These are phyloP conservation scores for Meteorus cinctellus DNA, from an alignment of 2,888 invertebrate species.

Conservation along the genomic window DNA sequence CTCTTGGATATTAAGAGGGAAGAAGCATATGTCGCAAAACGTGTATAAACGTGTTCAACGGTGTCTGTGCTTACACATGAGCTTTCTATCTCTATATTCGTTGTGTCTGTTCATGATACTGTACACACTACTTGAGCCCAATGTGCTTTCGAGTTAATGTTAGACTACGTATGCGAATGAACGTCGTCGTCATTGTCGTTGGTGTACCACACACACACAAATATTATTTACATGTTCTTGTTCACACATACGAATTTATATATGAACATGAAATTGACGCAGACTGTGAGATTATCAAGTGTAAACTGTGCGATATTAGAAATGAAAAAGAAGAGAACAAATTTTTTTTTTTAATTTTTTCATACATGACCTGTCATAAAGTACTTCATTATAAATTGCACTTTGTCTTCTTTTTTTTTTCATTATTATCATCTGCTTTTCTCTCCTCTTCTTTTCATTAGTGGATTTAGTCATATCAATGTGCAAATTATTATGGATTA, in stretches of 20 bases:
- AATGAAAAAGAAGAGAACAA: slow-evolving; percentile 54
- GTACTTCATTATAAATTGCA: slow-evolving; percentile 59
- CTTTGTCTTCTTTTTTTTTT: background rate
- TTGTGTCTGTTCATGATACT: background rate
- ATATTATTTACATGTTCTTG: background rate
- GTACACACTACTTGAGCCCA: background rate
- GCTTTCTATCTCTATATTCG: background rate
- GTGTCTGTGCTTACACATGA: background rate
- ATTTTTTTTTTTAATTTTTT: slow-evolving; percentile 48
- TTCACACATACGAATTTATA: background rate
- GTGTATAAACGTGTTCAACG: background rate
- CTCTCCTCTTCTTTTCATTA: background rate
- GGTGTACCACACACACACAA: background rate
- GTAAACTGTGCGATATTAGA: slow-evolving; percentile 58
- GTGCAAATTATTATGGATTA: too few species aligned
- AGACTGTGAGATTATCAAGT: slow-evolving; percentile 59
- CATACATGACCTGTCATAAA: slow-evolving; percentile 41
- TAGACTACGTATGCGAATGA: slow-evolving; percentile 31
- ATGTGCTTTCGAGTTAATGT: slow-evolving; percentile 33
- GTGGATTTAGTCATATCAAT: too few species aligned
- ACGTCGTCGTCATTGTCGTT: background rate
- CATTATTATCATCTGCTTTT: background rate
- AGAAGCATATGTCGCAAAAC: background rate
- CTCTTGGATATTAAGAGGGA: slow-evolving; percentile 19
- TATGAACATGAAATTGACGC: background rate